These are phyloP conservation scores for Dicyrtomina minuta DNA, from an alignment of 2,888 invertebrate species.

Conservation along the genomic window DNA sequence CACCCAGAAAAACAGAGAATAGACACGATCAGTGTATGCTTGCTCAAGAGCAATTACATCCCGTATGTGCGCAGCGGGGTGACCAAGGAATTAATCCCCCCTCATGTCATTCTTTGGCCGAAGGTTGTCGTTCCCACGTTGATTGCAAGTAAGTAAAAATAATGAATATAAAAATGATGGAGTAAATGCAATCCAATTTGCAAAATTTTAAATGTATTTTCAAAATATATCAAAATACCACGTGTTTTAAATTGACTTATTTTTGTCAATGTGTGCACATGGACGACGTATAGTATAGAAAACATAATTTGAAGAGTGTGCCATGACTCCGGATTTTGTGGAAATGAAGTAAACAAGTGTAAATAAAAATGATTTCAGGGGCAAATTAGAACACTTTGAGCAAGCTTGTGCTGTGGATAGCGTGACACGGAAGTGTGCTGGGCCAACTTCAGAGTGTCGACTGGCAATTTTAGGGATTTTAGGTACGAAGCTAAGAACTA, in stretches of 20 bases:
- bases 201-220: background rate
- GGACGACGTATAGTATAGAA: too few relatives aligned
- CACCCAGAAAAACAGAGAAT: slow-evolving; percentile 76
- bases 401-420: slow-evolving; percentile 90
- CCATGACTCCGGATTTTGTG: too few relatives aligned
- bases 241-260: background rate
- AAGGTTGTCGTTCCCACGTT: slow-evolving; percentile 76
- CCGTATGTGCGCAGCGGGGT: slow-evolving; percentile 80
- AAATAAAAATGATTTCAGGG: slow-evolving; percentile 63
- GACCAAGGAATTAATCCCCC: slow-evolving; percentile 68
- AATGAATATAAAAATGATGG: too few relatives aligned
- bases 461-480: slow-evolving; percentile 82
- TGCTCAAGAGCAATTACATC: slow-evolving; percentile 86
- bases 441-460: slow-evolving; percentile 79
- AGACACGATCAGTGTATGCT: slow-evolving; percentile 83
- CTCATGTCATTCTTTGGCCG: slow-evolving; percentile 82
- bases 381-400: slow-evolving; percentile 81
- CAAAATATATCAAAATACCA: too few relatives aligned
- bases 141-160: slow-evolving; percentile 77
- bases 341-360: too few relatives aligned
- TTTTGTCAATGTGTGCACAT: too few relatives aligned
- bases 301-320: too few relatives aligned
- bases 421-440: slow-evolving; percentile 84
- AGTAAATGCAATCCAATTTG: too few relatives aligned
- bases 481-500: slow-evolving; percentile 83